These are phyloP conservation scores for Paedocypris sp. DNA, from an alignment of 2,113 vertebrate genomes.

Conservation along the genomic window DNA sequence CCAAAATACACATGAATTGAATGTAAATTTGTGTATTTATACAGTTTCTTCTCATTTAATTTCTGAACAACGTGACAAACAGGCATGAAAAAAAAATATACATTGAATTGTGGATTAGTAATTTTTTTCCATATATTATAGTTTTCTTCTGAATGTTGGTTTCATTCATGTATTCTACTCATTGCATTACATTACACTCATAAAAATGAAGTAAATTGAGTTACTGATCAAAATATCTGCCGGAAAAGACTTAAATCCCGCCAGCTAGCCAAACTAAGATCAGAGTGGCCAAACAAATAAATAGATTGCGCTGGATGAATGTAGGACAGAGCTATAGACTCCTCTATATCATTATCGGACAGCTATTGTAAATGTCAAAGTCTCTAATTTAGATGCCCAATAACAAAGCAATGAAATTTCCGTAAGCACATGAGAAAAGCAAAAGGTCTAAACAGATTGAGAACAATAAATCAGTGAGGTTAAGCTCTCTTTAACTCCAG, in stretches of 20 bases:
- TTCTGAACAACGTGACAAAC: too few species aligned
- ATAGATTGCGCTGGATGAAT: slow-evolving; percentile 21
- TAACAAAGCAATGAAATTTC: slow-evolving; percentile 27
- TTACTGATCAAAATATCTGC: neutral
- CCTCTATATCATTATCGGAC: slow-evolving; percentile 22
- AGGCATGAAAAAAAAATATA: too few species aligned
- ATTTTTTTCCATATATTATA: too few species aligned
- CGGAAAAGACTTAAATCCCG: neutral
- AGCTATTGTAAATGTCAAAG: slow-evolving; percentile 34
- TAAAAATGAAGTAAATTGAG: too few species aligned
- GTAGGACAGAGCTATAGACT: slow-evolving; percentile 1
- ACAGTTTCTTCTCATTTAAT: too few species aligned
- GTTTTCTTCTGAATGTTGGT: too few species aligned
- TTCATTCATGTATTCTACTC: too few species aligned
- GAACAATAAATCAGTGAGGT: slow-evolving; percentile 10
- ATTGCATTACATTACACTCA: too few species aligned
- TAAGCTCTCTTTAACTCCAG: neutral
- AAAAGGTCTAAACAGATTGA: slow-evolving; percentile 6
- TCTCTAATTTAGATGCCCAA: slow-evolving; percentile 29
- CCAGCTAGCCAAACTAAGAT: neutral
- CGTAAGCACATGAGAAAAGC: slow-evolving; percentile 10
- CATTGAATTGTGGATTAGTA: too few species aligned
- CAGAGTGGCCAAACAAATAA: neutral
- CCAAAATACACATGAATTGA: too few species aligned
- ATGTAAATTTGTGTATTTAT: too few species aligned